Evolutionary conservation across 2,113 vertebrate species (phyloP).

Genomic region (Pelobates fuscus): DNA sequence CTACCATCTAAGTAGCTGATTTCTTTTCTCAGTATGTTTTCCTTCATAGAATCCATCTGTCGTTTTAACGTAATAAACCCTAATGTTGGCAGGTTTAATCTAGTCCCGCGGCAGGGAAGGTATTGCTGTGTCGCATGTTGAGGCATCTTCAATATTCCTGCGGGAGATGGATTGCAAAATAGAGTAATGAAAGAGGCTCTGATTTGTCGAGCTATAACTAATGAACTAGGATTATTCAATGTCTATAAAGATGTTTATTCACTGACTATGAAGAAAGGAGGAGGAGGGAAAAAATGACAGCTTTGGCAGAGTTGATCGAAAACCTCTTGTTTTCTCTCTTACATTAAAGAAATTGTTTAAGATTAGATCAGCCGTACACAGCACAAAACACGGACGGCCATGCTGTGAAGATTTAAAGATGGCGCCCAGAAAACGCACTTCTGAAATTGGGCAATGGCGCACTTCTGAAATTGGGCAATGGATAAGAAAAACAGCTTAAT

Average conservation of each 20-base stretch:
- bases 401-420: conserved; percentile 1
- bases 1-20: too few species aligned
- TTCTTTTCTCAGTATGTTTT: too few species aligned
- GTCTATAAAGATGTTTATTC: conserved; percentile 44
- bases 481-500: too few species aligned
- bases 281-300: conserved; percentile 32
- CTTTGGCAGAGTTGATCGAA: conserved; percentile 21
- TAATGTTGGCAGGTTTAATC: too few species aligned
- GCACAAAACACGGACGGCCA: not conserved
- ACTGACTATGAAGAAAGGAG: not conserved
- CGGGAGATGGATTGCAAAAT: conserved; percentile 23
- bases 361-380: not conserved
- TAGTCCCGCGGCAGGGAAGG: too few species aligned
- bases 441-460: not conserved
- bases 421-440: not conserved
- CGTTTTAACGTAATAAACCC: too few species aligned
- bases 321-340: not conserved
- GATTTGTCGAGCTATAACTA: conserved; percentile 34
- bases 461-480: too few species aligned
- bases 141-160: conserved; percentile 7
- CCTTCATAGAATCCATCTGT: too few species aligned
- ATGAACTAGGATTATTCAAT: conserved; percentile 45
- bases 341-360: conserved; percentile 44
- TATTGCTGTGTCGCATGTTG: conserved; percentile 3
- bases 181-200: conserved; percentile 13